These are phyloP conservation scores for Pseudomyrmex pallidus DNA, from an alignment of 1,140 invertebrate species.

Conservation along the genomic window DNA sequence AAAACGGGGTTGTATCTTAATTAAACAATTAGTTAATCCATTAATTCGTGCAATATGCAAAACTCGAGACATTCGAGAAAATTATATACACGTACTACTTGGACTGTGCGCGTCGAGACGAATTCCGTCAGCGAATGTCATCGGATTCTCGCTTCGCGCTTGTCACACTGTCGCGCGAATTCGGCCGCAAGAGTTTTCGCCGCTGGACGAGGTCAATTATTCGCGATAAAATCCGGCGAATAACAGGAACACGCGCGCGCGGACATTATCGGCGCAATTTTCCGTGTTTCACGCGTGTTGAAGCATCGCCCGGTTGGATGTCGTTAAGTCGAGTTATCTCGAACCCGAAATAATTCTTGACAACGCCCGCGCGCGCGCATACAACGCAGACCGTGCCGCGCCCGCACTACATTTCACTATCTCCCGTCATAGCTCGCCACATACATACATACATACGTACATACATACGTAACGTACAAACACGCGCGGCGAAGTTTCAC, in stretches of 20 bases:
- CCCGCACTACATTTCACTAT: slow-evolving; percentile 69
- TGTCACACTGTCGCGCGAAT: not conserved
- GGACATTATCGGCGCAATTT: slow-evolving; percentile 49
- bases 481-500: slow-evolving; percentile 18
- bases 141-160: not conserved
- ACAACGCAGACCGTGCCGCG: not conserved
- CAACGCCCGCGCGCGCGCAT: not conserved
- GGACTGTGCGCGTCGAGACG: too few species aligned
- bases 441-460: not conserved
- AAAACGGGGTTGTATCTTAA: not conserved
- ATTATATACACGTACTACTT: too few species aligned
- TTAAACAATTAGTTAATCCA: slow-evolving; percentile 12
- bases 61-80: slow-evolving; percentile 5
- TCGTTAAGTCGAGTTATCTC: slow-evolving; percentile 66
- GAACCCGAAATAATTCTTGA: slow-evolving; percentile 53
- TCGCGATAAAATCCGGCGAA: not conserved
- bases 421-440: slow-evolving; percentile 60
- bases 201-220: not conserved
- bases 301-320: slow-evolving; percentile 40
- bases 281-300: slow-evolving; percentile 39
- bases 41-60: not conserved
- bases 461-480: slow-evolving; percentile 27
- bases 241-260: slow-evolving; percentile 2
- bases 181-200: not conserved
- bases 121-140: not conserved